phyloP scores from a whole-genome alignment of 2,797 vertebrate genomes.

The Tapirus indicus region DNA sequence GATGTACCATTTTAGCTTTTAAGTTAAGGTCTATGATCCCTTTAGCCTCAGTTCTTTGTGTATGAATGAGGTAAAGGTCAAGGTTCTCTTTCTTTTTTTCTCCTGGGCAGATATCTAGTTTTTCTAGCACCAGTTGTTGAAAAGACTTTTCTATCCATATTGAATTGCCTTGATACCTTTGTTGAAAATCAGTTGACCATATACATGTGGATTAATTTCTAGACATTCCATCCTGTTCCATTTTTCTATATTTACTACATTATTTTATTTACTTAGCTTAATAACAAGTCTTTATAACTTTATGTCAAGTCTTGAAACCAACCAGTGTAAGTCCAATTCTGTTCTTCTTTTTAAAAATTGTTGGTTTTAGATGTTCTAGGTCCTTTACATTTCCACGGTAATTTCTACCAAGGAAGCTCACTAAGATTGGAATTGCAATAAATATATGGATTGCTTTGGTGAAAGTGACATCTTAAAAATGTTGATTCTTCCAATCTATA shows the following conservation, averaged over 20 bases:
- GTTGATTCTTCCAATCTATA: not conserved
- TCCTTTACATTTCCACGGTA: not conserved
- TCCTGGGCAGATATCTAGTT: not conserved
- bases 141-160: not conserved
- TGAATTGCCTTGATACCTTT: not conserved
- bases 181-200: not conserved
- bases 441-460: not conserved
- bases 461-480: not conserved
- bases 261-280: not conserved
- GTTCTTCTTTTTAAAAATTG: not conserved
- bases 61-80: not conserved
- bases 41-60: not conserved
- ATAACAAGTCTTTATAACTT: not conserved
- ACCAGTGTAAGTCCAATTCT: not conserved
- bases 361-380: not conserved
- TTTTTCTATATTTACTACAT: not conserved
- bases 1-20: constrained; percentile 9
- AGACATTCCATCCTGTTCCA: not conserved
- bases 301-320: not conserved
- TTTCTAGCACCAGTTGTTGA: not conserved
- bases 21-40: not conserved
- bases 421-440: not conserved
- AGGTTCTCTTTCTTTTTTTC: not conserved
- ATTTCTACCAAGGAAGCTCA: not conserved
- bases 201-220: not conserved